Percentiles rank a stretch among this genome's conserved stretches.
phyloP scores from a whole-genome alignment of 2,888 invertebrate genomes.

The Zonitis immaculata region DNA sequence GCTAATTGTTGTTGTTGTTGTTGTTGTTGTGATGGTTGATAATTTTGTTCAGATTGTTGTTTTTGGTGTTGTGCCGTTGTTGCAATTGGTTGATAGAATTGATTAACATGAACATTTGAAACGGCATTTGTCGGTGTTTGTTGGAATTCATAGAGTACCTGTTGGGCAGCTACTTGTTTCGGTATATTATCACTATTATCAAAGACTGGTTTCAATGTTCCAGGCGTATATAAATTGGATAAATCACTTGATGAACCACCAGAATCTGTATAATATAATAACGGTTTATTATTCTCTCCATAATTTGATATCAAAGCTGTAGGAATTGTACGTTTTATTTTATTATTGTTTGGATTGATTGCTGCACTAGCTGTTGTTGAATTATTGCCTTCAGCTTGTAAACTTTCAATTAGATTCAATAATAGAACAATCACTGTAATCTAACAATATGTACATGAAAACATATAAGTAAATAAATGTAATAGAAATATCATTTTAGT shows the following conservation, averaged over 20 bases:
- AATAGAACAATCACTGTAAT: background rate
- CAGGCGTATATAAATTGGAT: conserved; percentile 10
- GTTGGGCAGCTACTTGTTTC: conserved; percentile 39
- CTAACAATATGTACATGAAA: too few species aligned
- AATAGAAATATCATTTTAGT: background rate
- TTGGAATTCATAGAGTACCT: conserved; percentile 40
- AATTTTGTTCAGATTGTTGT: background rate
- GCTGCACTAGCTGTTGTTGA: too few species aligned
- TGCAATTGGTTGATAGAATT: conserved; percentile 31
- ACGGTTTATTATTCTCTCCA: conserved; percentile 27
- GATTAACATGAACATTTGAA: conserved; percentile 39
- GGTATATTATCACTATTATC: conserved; percentile 28
- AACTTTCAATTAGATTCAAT: background rate
- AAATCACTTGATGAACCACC: conserved; percentile 9
- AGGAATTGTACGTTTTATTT: conserved; percentile 28
- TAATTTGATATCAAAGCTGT: conserved; percentile 22
- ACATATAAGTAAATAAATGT: background rate
- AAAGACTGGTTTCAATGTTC: conserved; percentile 12
- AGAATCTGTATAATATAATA: conserved; percentile 26
- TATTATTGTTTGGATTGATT: conserved; percentile 7
- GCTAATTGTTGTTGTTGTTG: background rate
- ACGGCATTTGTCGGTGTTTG: conserved; percentile 38
- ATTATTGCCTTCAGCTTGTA: background rate
- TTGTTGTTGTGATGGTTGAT: background rate
- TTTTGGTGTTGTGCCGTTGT: conserved; percentile 2